Base-by-base conservation (phyloP, 92 coral and sea anemone genomes). In the Zoanthus gigantus region DNA sequence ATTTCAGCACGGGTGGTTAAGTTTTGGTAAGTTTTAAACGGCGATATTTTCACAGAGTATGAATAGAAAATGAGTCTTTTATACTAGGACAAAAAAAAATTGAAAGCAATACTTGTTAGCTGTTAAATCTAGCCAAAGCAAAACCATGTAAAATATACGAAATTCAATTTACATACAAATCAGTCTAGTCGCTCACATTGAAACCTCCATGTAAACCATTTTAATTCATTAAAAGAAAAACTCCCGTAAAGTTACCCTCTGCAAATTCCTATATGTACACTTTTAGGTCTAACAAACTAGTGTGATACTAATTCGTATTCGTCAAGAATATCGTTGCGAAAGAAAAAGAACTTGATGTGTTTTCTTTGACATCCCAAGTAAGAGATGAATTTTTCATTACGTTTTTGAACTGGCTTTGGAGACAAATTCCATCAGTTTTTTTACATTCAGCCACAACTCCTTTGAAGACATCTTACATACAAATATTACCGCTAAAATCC, bases 181-280 rank as follows among this genome's bases (percentile, higher is more conserved):
- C 23, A 23, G 23, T 23, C 23, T 23, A 23, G 23, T 23, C 23
- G 47, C 37, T 58, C 58, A 81, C 42, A 46, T 48, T 61, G 45
- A 81, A 71, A 46, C 60, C 85, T n/a, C 30, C 37, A 81, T 44
- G 42, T 29, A 66, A 66, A 81, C 74, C 74, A 80, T 63, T 80
- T 56, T 80, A 80, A 63, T 80, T 80, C 28, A 18, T 23, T 57
- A 79, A 34, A 57, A 37, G 34, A 61, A 14, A 23, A 47, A 7
- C 72, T 63, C 68, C 60, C 74, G 17, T 60, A 61, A 6, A 17
- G 73, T 45, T 57, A 18, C 58, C 69, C 4, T 47, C 45, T 7
- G 16, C 57, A 13, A 74, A 50, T 47, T 14, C 31, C 79, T 74
- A 45, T 74, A 74, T 74, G 0, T 47, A 74, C 29, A 3, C 23